A percentile compares a stretch with the other conserved stretches of the same genome.
Evolutionary conservation across 2,797 vertebrate genomes (phyloP).

Genomic region (Mycteria americana): DNA sequence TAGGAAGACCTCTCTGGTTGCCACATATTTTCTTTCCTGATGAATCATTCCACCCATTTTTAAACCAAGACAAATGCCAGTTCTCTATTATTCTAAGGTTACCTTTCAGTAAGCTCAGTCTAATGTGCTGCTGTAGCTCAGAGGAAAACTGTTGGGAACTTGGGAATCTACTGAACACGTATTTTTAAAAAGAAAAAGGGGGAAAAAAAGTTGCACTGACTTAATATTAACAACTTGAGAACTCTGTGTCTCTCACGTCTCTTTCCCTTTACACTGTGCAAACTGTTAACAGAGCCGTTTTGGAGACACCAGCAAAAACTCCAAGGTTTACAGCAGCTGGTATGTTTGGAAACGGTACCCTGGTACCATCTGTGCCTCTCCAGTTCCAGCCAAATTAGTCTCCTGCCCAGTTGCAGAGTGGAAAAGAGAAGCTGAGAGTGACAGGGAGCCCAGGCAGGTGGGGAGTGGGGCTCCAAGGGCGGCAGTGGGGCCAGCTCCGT

Average conservation of each 20-base stretch:
- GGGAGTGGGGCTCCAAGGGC: neutral
- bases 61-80: neutral
- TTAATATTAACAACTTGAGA: neutral
- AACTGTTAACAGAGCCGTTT: neutral
- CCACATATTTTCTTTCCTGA: neutral
- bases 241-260: neutral
- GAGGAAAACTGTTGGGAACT: neutral
- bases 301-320: neutral
- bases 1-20: neutral
- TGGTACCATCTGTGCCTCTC: conserved; percentile 28
- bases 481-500: neutral
- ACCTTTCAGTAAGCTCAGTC: neutral
- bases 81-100: neutral
- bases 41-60: neutral
- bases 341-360: neutral
- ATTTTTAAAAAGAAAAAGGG: neutral
- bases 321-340: conserved; percentile 27
- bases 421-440: neutral
- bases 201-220: neutral
- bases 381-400: conserved; percentile 10
- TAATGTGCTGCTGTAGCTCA: neutral
- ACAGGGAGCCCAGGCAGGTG: neutral
- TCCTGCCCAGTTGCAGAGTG: neutral
- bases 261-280: neutral
- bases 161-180: neutral